Evolutionary conservation across 2,113 vertebrate species (phyloP), one percentile per base, ranked within the genome.

Genomic region (Nannospalax galili): DNA sequence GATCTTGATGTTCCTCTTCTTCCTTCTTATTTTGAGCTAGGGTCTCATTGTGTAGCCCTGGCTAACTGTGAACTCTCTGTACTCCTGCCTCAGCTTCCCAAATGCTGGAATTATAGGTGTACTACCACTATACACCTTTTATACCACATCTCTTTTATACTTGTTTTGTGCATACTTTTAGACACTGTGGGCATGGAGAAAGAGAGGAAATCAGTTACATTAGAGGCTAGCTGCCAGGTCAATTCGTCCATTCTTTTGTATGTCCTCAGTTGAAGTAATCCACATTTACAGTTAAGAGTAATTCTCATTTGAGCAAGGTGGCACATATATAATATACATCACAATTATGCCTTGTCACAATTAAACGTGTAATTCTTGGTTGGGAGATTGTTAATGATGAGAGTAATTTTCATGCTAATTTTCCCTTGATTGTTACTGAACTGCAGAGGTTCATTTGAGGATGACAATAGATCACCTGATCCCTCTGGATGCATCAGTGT

Each of bases 341-440:
- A 62, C 20, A 93, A 20, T 89, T 81, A 75, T 2, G 4, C 5
- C 77, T 65, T 48, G 58, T 89, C 73, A 94, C 78, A 73, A 72
- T 26, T 32, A 81, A 19, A 73, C 67, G 4, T 17, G 5, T 48
- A 81, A 52, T 10, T 52, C 56, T 52, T 40, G 60, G 32, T 26
- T 35, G 37, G 40, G 62, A 90, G 74, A 88, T 22, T 28, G 78
- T 73, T 91, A 88, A 52, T 73, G 32, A 85, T 52, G 78, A 73
- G 5, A 81, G 26, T 7, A 32, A 67, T 11, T 48, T 77, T 84
- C 84, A 42, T 62, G 78, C 52, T 88, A 72, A 80, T 85, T 28
- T 17, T 37, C 19, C 24, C 19, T 19, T 28, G 86, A 88, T 32
- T 77, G 30, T 32, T 22, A 24, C n/a, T 28, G 35, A 82, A 20